Base-by-base conservation (phyloP, 2,113 vertebrate genomes). In the Leptodactylus fuscus region DNA sequence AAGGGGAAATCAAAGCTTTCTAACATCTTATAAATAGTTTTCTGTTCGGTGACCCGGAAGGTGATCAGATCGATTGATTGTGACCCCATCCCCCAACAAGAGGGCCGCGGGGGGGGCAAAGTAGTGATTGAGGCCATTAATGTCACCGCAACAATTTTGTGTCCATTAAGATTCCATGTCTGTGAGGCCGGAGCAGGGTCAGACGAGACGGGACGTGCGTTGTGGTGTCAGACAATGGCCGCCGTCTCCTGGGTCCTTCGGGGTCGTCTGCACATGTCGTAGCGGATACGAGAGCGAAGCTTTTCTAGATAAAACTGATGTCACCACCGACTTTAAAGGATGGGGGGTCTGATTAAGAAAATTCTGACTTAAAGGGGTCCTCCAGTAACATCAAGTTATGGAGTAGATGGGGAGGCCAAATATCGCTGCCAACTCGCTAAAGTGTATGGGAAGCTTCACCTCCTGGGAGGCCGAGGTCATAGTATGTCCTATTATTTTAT, bases 1-100 rank as follows among this genome's bases (percentile, higher is more conserved):
- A 51, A 16, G 48, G 62, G 34, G 6, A 73, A 73, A 73, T 36
- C 41, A 58, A 3, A 24, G 22, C 48, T 36, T 73, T 51, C 41
- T 36, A 38, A 18, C 34, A 51, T 46, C 46, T 1, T 34, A n/a
- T 20, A 38, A 82, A 82, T 73, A 44, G 5, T 71, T 82, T 49
- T 70, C 20, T 82, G 69, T 34, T 38, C 34, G 18, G n/a, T 49
- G 81, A 70, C 49, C 81, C 67, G n/a, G 24, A 55, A 41, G 32
- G 69, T 73, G 27, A 53, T 34, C 53, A 32, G 27, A 82, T 82
- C 22, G 22, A 82, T 82, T 32, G 22, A 36, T 46, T 18, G 10
- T 46, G 77, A 60, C 77, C 55, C 10, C 22, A 4, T 16, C 8
- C n/a, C 1, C 1, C 34, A 41, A 20, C 55, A 36, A 22, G 2